A percentile compares a stretch with the other conserved stretches of the same genome.
phyloP scores from a whole-genome alignment of 2,888 invertebrate genomes.

The Lochmaea capreae region DNA sequence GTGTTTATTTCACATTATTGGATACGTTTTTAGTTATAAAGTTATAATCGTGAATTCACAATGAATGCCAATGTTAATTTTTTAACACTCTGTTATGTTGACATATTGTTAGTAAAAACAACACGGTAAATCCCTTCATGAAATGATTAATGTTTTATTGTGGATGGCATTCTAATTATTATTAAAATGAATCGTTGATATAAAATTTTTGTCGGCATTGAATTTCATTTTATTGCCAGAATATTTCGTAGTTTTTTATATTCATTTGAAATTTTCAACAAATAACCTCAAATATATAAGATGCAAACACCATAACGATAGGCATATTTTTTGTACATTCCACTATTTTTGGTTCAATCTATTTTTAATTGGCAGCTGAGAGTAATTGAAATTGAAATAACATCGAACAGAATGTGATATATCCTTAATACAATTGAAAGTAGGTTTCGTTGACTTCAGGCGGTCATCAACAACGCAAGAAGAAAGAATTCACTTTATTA shows the following conservation, averaged over 20 bases:
- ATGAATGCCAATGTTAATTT: slow-evolving; percentile 16
- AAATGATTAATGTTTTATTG: background rate
- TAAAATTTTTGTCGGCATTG: background rate
- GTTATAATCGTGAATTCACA: slow-evolving; percentile 9
- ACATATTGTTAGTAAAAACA: background rate
- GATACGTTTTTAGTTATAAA: slow-evolving; percentile 6
- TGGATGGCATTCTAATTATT: background rate
- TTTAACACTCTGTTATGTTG: slow-evolving; percentile 8
- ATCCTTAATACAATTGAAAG: no score
- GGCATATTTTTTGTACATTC: no score
- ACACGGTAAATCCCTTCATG: background rate
- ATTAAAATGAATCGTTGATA: background rate
- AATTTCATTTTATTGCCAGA: background rate
- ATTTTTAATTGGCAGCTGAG: no score
- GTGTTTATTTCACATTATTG: slow-evolving; percentile 22
- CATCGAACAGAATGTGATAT: no score
- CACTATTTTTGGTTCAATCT: no score
- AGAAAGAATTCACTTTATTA: no score
- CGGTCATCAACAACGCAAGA: no score
- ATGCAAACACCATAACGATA: no score
- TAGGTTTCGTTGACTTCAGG: no score
- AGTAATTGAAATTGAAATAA: no score
- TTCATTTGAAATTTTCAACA: no score
- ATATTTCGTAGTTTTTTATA: background rate
- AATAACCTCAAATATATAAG: no score